These are phyloP conservation scores for Argopecten irradians DNA, from an alignment of 1,140 invertebrate genomes.

Conservation along the genomic window DNA sequence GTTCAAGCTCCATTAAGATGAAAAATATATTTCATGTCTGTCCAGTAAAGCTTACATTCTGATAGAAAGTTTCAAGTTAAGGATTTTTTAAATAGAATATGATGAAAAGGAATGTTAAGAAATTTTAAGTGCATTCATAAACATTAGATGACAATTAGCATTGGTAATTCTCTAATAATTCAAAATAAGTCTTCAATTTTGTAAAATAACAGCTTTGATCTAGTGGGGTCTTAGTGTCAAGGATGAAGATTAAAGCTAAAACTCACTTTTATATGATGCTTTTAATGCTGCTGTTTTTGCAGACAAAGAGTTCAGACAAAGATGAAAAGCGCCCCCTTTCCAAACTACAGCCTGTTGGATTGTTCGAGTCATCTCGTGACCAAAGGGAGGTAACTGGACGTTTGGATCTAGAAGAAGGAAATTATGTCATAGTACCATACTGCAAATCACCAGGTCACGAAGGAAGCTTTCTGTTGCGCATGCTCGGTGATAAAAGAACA, in stretches of 20 bases:
- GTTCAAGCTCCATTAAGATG: too few relatives aligned
- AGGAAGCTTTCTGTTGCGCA: conserved; percentile 64
- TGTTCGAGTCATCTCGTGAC: conserved; percentile 58
- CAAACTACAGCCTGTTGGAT: conserved; percentile 59
- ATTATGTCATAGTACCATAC: conserved; percentile 68
- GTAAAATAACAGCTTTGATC: too few relatives aligned
- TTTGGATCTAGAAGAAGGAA: conserved; percentile 66
- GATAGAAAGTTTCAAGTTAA: too few relatives aligned
- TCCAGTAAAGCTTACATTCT: too few relatives aligned
- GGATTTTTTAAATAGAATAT: too few relatives aligned
- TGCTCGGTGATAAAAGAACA: conserved; percentile 59
- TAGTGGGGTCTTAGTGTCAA: too few relatives aligned
- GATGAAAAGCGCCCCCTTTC: conserved; percentile 64
- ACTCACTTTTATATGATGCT: neutral
- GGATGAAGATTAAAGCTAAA: neutral
- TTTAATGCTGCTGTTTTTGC: neutral
- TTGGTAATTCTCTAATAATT: too few relatives aligned
- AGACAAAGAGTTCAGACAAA: conserved; percentile 54
- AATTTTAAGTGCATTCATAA: too few relatives aligned
- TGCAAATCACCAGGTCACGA: conserved; percentile 56
- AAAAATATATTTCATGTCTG: too few relatives aligned
- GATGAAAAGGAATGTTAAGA: too few relatives aligned
- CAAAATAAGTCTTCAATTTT: too few relatives aligned
- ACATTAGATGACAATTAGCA: too few relatives aligned
- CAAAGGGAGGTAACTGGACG: conserved; percentile 62